phyloP scores from a whole-genome alignment of 2,113 vertebrate genomes.

The Meles meles region DNA sequence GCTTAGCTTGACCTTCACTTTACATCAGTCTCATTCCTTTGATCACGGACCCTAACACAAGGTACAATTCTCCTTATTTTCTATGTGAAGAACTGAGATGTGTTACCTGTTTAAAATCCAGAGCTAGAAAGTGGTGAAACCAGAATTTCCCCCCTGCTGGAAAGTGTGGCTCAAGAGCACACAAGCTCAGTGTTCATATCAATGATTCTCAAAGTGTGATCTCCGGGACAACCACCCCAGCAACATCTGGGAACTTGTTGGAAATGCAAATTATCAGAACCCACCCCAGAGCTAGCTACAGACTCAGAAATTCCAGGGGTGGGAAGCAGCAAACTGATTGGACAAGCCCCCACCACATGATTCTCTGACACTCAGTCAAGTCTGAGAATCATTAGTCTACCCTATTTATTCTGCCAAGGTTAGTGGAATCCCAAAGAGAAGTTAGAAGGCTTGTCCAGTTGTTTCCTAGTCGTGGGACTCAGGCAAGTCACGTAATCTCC shows the following conservation, averaged over 20 bases:
- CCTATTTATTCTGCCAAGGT: not conserved
- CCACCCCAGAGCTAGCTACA: not conserved
- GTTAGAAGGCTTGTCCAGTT: not conserved
- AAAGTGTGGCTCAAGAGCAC: not conserved
- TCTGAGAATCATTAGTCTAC: not conserved
- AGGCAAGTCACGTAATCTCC: slow-evolving; percentile 14
- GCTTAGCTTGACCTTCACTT: too few relatives aligned
- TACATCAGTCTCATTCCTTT: too few relatives aligned
- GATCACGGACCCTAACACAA: too few relatives aligned
- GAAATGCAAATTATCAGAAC: not conserved
- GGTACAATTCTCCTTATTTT: not conserved
- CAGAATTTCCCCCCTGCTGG: not conserved
- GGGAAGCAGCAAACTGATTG: not conserved
- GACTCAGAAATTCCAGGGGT: not conserved
- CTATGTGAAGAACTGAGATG: not conserved
- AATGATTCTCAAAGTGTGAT: not conserved
- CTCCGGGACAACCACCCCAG: not conserved
- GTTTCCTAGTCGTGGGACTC: not conserved
- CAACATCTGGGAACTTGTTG: not conserved
- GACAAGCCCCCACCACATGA: not conserved
- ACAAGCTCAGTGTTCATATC: not conserved
- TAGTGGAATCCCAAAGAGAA: not conserved
- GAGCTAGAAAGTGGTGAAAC: not conserved
- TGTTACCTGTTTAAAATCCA: not conserved
- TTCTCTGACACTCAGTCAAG: not conserved